phyloP scores from a whole-genome alignment of 2,113 vertebrate species.

The Paradoxurus hermaphroditus region DNA sequence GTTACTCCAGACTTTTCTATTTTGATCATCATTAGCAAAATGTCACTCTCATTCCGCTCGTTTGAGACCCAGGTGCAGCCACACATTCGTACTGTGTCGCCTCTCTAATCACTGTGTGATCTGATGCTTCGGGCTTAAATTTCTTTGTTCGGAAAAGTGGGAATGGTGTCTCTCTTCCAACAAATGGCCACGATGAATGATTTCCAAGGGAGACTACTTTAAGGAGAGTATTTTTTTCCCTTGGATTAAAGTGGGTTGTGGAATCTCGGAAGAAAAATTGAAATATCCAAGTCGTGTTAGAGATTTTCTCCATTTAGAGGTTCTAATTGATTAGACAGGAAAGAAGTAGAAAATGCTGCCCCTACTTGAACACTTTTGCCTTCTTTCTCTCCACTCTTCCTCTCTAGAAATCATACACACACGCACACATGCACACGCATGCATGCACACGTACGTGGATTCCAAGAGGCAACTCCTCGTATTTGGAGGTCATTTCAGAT shows the following conservation, averaged over 20 bases:
- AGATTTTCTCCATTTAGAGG: neutral
- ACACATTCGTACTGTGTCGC: neutral
- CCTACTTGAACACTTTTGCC: neutral
- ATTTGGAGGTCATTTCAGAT: neutral
- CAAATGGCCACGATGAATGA: conserved; percentile 1
- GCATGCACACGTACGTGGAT: neutral
- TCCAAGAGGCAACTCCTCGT: neutral
- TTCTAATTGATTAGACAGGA: neutral
- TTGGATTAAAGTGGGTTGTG: neutral
- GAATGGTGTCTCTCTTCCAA: neutral
- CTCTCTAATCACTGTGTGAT: neutral
- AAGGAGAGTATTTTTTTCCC: neutral
- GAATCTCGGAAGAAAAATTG: neutral
- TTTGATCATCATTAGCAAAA: neutral
- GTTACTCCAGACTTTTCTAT: neutral
- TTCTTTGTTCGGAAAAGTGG: neutral
- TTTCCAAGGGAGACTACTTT: neutral
- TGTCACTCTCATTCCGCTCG: neutral
- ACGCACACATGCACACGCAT: neutral
- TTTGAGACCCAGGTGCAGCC: neutral
- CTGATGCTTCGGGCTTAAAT: neutral
- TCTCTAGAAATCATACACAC: neutral
- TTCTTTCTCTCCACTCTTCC: neutral
- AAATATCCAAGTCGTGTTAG: neutral
- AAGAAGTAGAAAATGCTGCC: neutral